Conservation (phyloP, 2,113 vertebrate species). For the Semnornis frantzii region DNA sequence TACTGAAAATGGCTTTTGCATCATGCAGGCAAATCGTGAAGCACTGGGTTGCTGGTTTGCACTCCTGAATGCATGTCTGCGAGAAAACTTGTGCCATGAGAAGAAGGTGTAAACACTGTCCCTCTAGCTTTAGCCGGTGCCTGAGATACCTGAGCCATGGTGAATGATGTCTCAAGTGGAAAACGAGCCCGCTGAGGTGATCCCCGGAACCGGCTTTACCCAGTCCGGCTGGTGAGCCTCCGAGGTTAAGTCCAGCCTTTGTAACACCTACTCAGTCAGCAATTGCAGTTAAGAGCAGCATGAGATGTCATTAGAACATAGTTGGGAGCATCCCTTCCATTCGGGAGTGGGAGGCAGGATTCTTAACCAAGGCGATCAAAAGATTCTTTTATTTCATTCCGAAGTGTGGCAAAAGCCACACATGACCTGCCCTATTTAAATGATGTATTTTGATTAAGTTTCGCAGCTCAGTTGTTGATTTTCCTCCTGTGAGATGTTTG, state of each 20-base stretch:
- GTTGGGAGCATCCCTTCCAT: background rate
- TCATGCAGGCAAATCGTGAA: background rate
- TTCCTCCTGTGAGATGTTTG: background rate
- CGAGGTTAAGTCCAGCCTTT: background rate
- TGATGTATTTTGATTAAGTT: background rate
- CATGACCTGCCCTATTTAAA: background rate
- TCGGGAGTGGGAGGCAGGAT: background rate
- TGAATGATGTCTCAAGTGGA: background rate
- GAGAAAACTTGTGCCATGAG: background rate
- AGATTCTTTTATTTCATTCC: background rate
- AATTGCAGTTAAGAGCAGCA: background rate
- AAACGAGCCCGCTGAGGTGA: background rate
- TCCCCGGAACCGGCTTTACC: background rate
- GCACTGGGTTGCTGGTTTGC: background rate
- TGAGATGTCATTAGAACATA: background rate
- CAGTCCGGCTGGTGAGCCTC: background rate
- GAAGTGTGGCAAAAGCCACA: background rate
- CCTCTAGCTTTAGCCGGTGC: background rate
- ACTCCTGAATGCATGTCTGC: rapidly evolving
- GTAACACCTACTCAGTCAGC: background rate
- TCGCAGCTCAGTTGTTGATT: background rate
- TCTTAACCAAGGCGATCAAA: background rate
- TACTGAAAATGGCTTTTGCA: background rate
- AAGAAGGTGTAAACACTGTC: background rate
- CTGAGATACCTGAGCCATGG: background rate